phyloP scores from a whole-genome alignment of 2,888 invertebrate species.

The Ophion costatus region DNA sequence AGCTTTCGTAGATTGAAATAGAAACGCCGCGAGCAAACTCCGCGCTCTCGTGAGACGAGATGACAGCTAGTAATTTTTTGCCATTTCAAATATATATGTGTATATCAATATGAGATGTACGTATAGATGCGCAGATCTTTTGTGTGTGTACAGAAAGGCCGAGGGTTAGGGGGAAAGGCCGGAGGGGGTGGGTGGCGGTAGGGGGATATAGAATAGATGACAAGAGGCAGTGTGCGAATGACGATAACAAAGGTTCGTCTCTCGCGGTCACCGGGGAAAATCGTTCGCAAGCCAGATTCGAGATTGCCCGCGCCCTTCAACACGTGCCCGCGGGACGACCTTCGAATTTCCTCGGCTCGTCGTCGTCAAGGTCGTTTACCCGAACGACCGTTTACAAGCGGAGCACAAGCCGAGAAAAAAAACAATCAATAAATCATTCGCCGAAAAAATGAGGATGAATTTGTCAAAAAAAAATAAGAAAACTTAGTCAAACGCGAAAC shows the following conservation, averaged over 20 bases:
- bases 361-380: conserved; percentile 42
- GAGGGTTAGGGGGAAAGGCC: background rate
- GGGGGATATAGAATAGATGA: conserved; percentile 22
- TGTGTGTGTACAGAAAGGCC: background rate
- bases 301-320: conserved; percentile 26
- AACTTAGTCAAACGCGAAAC: background rate
- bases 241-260: conserved; percentile 51
- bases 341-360: conserved; percentile 21
- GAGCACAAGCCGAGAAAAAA: conserved; percentile 11
- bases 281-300: conserved; percentile 52
- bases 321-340: conserved; percentile 13
- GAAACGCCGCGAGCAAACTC: conserved; percentile 62
- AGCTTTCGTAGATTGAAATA: conserved; percentile 73
- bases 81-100: background rate
- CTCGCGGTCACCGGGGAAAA: conserved; percentile 39
- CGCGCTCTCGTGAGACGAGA: conserved; percentile 10
- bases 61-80: conserved; percentile 16
- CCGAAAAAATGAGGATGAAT: background rate
- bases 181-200: too few species aligned
- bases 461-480: background rate
- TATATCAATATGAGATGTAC: background rate
- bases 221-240: conserved; percentile 49
- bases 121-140: background rate
- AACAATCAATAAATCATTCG: background rate
- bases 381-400: background rate